Evolutionary conservation across 1,140 invertebrate species (phyloP).

Genomic region (Bombus difficillimus): DNA sequence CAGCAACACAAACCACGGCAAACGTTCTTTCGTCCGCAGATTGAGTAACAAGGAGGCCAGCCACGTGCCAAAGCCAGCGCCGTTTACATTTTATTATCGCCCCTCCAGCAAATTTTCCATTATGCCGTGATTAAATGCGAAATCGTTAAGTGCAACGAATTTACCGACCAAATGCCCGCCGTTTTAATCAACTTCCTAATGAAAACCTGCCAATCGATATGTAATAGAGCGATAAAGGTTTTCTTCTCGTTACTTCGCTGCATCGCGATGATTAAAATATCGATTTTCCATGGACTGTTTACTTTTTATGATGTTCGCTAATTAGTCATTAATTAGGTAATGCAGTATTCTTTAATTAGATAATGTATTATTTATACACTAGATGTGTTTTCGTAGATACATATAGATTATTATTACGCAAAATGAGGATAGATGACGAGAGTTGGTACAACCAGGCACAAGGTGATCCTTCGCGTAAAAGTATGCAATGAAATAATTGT

Average conservation of each 20-base stretch:
- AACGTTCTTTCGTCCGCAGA: slow-evolving; percentile 1
- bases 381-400: no score
- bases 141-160: slow-evolving; percentile 70
- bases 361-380: background rate
- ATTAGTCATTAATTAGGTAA: background rate
- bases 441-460: no score
- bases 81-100: slow-evolving; percentile 78
- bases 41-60: slow-evolving; percentile 13
- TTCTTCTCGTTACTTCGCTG: background rate
- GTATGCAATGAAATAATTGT: no score
- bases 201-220: background rate
- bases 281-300: background rate
- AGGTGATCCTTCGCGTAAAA: no score
- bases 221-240: background rate
- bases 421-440: no score
- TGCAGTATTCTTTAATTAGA: background rate
- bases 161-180: slow-evolving; percentile 30
- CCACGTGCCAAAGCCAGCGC: slow-evolving; percentile 28
- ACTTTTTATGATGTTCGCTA: background rate
- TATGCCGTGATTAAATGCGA: slow-evolving; percentile 79
- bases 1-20: slow-evolving; percentile 19
- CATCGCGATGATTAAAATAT: background rate
- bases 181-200: background rate
- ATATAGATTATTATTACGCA: no score
- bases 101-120: slow-evolving; percentile 66